These are phyloP conservation scores for Diarsia dahlii DNA, from an alignment of 2,888 invertebrate genomes.

Conservation along the genomic window DNA sequence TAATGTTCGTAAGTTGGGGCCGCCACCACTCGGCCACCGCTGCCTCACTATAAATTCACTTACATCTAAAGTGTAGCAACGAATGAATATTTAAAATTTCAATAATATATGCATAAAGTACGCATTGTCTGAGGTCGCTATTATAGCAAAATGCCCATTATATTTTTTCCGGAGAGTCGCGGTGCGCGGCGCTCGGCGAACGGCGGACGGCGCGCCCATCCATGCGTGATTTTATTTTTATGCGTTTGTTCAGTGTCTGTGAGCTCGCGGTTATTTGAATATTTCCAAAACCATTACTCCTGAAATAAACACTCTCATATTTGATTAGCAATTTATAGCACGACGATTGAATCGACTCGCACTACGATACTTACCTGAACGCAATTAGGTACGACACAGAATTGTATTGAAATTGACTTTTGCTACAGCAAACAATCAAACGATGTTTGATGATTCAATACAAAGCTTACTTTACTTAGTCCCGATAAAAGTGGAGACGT, in stretches of 20 bases:
- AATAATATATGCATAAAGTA: slow-evolving; percentile 57
- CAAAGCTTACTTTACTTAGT: slow-evolving; percentile 62
- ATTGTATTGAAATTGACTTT: slow-evolving; percentile 43
- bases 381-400: slow-evolving; percentile 9
- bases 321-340: slow-evolving; percentile 74
- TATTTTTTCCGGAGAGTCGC: slow-evolving; percentile 81
- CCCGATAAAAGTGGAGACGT: slow-evolving; percentile 67
- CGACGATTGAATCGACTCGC: slow-evolving; percentile 26
- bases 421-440: slow-evolving; percentile 40
- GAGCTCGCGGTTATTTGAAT: slow-evolving; percentile 84
- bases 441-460: slow-evolving; percentile 62
- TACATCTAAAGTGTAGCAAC: slow-evolving; percentile 4
- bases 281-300: slow-evolving; percentile 82
- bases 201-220: slow-evolving; percentile 78
- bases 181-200: slow-evolving; percentile 70
- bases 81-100: slow-evolving; percentile 46
- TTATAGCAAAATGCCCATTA: slow-evolving; percentile 87
- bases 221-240: slow-evolving; percentile 89
- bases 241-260: slow-evolving; percentile 87
- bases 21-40: no score
- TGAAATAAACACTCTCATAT: slow-evolving; percentile 82
- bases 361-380: slow-evolving; percentile 17
- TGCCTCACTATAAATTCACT: slow-evolving; percentile 9
- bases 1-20: no score
- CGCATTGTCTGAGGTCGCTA: slow-evolving; percentile 80